A percentile compares a stretch with the other conserved stretches of the same genome.
Conservation (phyloP, 2,797 vertebrate species). For the Cottoperca gobio region DNA sequence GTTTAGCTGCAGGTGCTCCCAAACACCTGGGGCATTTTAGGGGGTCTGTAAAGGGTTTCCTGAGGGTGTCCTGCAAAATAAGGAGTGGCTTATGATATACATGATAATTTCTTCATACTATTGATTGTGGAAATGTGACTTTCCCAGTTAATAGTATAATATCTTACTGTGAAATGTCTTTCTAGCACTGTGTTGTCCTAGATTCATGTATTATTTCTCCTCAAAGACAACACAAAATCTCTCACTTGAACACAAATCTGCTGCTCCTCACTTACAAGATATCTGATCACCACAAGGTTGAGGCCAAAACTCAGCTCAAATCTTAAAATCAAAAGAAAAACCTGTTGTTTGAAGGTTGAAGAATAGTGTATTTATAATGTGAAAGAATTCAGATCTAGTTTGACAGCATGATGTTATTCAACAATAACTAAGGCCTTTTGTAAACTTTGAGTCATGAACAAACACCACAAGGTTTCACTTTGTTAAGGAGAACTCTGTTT, state of each 20-base stretch:
- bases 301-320: background rate
- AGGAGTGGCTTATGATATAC: background rate
- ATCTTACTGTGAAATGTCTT: background rate
- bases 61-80: background rate
- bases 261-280: background rate
- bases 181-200: background rate
- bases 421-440: background rate
- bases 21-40: background rate
- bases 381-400: background rate
- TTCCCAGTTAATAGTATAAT: background rate
- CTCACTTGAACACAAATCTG: background rate
- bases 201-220: background rate
- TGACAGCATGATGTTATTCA: background rate
- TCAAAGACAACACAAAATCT: background rate
- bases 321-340: background rate
- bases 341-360: background rate
- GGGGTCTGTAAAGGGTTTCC: background rate
- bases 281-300: background rate
- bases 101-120: background rate
- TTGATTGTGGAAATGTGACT: background rate
- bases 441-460: background rate
- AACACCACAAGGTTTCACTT: background rate
- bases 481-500: background rate
- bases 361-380: background rate
- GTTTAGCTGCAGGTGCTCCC: constrained; percentile 12